Base-by-base conservation (phyloP, 2,797 vertebrate species). In the Vireo griseus region DNA sequence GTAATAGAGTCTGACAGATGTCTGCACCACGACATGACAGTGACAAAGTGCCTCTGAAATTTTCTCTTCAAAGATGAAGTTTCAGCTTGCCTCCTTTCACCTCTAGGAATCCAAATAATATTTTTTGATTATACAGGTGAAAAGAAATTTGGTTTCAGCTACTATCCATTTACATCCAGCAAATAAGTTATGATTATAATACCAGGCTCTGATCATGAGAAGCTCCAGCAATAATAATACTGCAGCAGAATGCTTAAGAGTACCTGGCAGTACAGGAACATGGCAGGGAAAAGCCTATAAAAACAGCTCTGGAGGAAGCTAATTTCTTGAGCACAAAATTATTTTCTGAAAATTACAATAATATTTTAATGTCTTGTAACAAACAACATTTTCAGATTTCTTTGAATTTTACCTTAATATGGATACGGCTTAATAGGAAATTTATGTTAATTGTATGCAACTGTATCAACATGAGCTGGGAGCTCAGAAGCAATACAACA, bases 41-140 rank as follows among this genome's bases (percentile, higher is more conserved):
- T 95, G 93, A 96, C 94, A 96, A 95, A 97, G 88, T 95, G 71
- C 92, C 94, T 96, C 91, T 96, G 96, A 96, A 97, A 95, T 94
- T 95, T 97, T 95, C 90, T 95, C 86, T 97, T 96, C 90, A 96
- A 95, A 97, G 90, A 96, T 97, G 89, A 96, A 96, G 88, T 76
- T 96, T 90, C 93, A 90, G 83, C 88, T 97, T 95, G 88, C 95
- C 94, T 97, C 89, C 77, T 96, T 96, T 96, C 93, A 97, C 94
- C 95, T 93, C 92, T 77, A 92, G 89, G 88, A 94, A 96, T 90
- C 93, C 95, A 95, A 96, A 96, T 96, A 96, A 92, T 93, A 95
- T 85, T 95, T 95, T 95, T 82, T 96, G 58, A 95, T 96, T 96
- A 95, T 91, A 83, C 75, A 96, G 72, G 94, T 92, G 79, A 95